These are phyloP conservation scores for Onychomys leucogaster DNA, from an alignment of 2,797 vertebrate genomes.

Conservation along the genomic window DNA sequence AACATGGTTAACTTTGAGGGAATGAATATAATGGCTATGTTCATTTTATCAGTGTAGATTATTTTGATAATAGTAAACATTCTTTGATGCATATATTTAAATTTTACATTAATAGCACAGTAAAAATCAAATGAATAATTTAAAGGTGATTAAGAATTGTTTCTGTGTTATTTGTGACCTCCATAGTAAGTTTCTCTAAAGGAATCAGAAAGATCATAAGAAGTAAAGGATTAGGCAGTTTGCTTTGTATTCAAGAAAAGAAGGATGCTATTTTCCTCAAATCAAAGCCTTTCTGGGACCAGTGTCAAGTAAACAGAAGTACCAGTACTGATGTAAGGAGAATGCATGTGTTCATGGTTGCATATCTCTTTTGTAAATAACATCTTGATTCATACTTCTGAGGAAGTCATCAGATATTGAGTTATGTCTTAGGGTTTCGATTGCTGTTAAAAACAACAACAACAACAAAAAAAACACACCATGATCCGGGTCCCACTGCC, in stretches of 20 bases:
- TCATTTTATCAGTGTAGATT: neutral
- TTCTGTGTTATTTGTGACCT: neutral
- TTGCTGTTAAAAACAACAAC: neutral
- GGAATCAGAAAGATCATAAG: too few species aligned
- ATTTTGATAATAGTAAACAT: neutral
- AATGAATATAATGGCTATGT: neutral
- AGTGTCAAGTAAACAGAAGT: neutral
- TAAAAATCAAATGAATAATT: neutral
- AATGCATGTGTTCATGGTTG: neutral
- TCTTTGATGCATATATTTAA: too few species aligned
- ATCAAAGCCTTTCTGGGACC: too few species aligned
- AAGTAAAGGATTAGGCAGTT: too few species aligned
- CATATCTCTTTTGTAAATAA: neutral
- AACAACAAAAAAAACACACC: too few species aligned
- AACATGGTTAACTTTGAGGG: neutral
- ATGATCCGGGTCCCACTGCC: too few species aligned
- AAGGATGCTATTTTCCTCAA: neutral
- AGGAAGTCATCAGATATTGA: neutral
- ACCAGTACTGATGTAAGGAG: too few species aligned
- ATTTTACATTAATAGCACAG: neutral
- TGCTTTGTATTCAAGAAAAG: neutral
- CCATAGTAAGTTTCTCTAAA: neutral
- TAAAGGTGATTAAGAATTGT: neutral
- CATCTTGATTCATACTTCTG: too few species aligned
- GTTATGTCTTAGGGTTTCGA: neutral